Percentiles rank a stretch among this genome's conserved stretches.
These are phyloP conservation scores for Ptyas mucosa DNA, from an alignment of 2,113 vertebrate genomes.

Conservation along the genomic window DNA sequence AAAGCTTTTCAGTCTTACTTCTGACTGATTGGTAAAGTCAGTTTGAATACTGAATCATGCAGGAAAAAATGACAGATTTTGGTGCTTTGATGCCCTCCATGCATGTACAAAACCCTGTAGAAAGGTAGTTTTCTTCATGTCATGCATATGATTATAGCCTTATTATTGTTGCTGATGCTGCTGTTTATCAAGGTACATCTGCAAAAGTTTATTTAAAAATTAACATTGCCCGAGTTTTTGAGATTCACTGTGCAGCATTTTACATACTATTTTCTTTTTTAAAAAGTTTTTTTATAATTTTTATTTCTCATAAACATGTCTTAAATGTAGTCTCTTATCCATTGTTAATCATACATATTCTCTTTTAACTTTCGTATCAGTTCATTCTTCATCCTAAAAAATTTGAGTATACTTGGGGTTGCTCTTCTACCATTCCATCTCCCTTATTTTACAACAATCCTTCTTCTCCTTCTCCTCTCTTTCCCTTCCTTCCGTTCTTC, in stretches of 20 bases:
- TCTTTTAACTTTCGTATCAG: too few species aligned
- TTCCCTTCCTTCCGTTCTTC: too few species aligned
- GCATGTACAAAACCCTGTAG: neutral
- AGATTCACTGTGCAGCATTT: neutral
- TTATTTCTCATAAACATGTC: too few species aligned
- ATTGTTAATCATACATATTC: too few species aligned
- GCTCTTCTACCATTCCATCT: too few species aligned
- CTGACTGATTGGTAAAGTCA: neutral
- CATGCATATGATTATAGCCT: neutral
- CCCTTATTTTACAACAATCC: too few species aligned
- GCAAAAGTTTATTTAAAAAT: accelerated
- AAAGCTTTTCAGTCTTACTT: neutral
- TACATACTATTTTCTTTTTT: too few species aligned
- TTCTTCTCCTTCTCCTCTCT: too few species aligned
- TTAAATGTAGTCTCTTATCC: too few species aligned
- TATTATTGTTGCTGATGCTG: neutral
- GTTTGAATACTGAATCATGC: neutral
- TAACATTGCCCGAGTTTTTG: neutral
- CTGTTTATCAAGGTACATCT: neutral
- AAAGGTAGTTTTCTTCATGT: neutral
- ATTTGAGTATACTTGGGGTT: too few species aligned
- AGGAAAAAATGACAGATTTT: neutral
- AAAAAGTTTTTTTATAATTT: too few species aligned
- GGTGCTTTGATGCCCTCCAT: neutral
- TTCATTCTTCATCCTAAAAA: too few species aligned